A percentile compares a stretch with the other conserved stretches of the same genome.
phyloP scores from a whole-genome alignment of 2,888 invertebrate genomes.

The Drepanosiphum platanoidis region DNA sequence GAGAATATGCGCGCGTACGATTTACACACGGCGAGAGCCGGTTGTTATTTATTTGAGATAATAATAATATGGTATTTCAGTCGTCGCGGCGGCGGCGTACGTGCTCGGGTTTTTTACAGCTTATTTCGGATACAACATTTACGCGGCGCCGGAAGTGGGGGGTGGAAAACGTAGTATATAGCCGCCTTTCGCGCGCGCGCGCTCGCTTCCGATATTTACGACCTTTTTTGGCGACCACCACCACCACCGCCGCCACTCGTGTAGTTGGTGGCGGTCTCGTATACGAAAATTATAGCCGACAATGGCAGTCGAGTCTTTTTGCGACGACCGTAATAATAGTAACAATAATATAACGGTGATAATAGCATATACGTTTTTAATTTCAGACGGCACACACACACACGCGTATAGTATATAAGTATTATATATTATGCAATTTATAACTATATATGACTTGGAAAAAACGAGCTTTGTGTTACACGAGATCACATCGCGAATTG shows the following conservation, averaged over 20 bases:
- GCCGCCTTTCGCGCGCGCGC: constrained; percentile 14
- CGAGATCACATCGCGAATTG: no score
- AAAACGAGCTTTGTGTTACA: background rate
- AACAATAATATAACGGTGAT: constrained; percentile 4
- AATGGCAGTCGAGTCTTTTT: background rate
- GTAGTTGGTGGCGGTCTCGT: no score
- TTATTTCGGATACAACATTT: constrained; percentile 40
- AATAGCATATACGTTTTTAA: background rate
- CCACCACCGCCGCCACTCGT: no score
- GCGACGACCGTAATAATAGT: constrained; percentile 1
- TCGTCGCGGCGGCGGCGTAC: constrained; percentile 27
- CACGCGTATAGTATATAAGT: background rate
- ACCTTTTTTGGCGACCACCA: constrained; percentile 39
- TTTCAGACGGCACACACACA: no score
- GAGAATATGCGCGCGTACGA: no score
- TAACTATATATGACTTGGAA: no score
- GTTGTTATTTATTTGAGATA: constrained; percentile 58
- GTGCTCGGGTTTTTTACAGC: constrained; percentile 58
- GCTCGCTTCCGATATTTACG: constrained; percentile 57
- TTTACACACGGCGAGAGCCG: constrained; percentile 43
- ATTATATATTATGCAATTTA: no score
- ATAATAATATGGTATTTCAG: constrained; percentile 55
- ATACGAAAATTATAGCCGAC: constrained; percentile 53
- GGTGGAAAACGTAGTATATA: background rate
- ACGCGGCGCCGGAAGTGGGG: background rate